Percentiles rank a stretch among this genome's conserved stretches.
Conservation (phyloP, 2,113 vertebrate genomes). For the Sylvilagus bachmani region DNA sequence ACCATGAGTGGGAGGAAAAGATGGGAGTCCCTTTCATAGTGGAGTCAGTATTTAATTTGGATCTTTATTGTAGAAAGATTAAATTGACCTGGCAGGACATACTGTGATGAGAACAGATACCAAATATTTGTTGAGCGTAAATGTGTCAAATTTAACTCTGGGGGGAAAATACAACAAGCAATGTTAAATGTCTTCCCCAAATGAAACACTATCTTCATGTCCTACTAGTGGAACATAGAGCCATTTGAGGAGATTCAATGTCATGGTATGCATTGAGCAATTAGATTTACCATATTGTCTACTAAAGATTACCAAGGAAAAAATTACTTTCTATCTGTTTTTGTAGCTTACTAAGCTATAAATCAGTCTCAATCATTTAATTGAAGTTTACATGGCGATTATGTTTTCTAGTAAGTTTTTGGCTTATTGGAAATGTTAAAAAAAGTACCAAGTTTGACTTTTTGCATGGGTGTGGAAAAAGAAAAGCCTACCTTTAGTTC, state of each 20-base stretch:
- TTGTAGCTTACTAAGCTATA: conserved; percentile 56
- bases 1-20: not conserved
- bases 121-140: conserved; percentile 44
- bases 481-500: not conserved
- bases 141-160: conserved; percentile 48
- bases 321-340: conserved; percentile 59
- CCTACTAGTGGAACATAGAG: conserved; percentile 57
- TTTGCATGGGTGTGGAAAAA: conserved; percentile 1
- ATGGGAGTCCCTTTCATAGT: rapidly evolving
- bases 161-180: conserved; percentile 1
- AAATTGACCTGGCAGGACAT: conserved; percentile 31
- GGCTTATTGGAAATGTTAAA: conserved; percentile 32
- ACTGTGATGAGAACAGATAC: conserved; percentile 35
- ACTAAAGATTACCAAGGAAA: conserved; percentile 46
- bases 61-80: conserved; percentile 28
- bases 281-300: conserved; percentile 67
- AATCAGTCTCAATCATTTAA: conserved; percentile 64
- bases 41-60: not conserved
- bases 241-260: conserved; percentile 44
- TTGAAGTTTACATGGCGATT: conserved; percentile 7
- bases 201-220: conserved; percentile 55
- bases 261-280: conserved; percentile 43
- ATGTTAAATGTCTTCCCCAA: conserved; percentile 54
- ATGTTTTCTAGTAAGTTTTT: conserved; percentile 59
- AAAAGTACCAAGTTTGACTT: not conserved